Percentiles rank a stretch among this genome's conserved stretches.
Evolutionary conservation across 2,888 invertebrate genomes (phyloP).

Genomic region (Lamproptera curius): DNA sequence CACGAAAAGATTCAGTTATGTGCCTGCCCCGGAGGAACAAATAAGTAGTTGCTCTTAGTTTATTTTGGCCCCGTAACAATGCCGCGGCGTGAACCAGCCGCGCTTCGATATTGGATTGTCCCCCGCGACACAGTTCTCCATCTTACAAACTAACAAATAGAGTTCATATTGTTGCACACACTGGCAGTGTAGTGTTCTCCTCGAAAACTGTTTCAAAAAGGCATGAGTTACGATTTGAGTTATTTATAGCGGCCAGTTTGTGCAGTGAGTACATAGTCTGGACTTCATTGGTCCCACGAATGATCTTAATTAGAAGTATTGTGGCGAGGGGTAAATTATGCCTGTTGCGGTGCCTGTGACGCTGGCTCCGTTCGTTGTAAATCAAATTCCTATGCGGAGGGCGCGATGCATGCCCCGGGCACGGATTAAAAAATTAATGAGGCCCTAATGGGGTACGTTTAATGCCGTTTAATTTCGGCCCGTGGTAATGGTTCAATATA

Average conservation of each 20-base stretch:
- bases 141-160: slow-evolving; percentile 37
- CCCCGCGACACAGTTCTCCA: slow-evolving; percentile 23
- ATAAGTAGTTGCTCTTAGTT: slow-evolving; percentile 51
- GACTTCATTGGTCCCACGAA: slow-evolving; percentile 63
- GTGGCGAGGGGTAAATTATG: slow-evolving; percentile 65
- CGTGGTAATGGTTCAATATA: slow-evolving; percentile 25
- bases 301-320: slow-evolving; percentile 77
- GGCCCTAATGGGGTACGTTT: slow-evolving; percentile 66
- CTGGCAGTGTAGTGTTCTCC: slow-evolving; percentile 33
- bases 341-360: slow-evolving; percentile 47
- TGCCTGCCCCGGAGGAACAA: slow-evolving; percentile 53
- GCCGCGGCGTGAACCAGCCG: slow-evolving; percentile 44
- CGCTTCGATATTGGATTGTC: slow-evolving; percentile 42
- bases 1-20: slow-evolving; percentile 35
- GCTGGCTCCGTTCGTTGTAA: slow-evolving; percentile 47
- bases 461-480: slow-evolving; percentile 29
- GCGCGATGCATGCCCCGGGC: slow-evolving; percentile 55
- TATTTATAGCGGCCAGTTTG: slow-evolving; percentile 72
- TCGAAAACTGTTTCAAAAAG: slow-evolving; percentile 50
- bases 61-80: slow-evolving; percentile 61
- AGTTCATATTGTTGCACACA: slow-evolving; percentile 35
- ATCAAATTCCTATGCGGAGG: slow-evolving; percentile 55
- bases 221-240: slow-evolving; percentile 67
- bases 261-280: slow-evolving; percentile 59
- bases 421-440: slow-evolving; percentile 71